These are phyloP conservation scores for Embiotoca jacksoni DNA, from an alignment of 2,113 vertebrate species.

Conservation along the genomic window DNA sequence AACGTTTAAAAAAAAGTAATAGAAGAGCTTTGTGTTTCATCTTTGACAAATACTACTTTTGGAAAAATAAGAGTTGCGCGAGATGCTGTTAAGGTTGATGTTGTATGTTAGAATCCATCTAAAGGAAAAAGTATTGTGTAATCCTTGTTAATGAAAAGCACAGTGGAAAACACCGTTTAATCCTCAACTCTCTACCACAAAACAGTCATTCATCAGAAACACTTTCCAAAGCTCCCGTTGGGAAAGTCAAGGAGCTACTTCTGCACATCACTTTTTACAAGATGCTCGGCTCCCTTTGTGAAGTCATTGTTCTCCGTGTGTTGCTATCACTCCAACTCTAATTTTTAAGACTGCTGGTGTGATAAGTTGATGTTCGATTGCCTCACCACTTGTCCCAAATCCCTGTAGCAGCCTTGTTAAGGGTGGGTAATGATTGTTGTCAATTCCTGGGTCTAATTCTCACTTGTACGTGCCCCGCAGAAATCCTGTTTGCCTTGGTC, in stretches of 20 bases:
- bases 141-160: neutral
- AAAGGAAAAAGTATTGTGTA: neutral
- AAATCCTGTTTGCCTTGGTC: constrained; percentile 32
- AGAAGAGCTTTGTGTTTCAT: constrained; percentile 34
- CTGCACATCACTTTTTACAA: constrained; percentile 22
- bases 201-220: constrained; percentile 25
- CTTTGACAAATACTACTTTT: neutral
- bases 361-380: constrained; percentile 55
- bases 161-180: neutral
- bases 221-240: neutral
- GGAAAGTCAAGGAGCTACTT: constrained; percentile 8
- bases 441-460: constrained; percentile 51
- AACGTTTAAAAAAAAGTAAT: neutral
- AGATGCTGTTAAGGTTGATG: neutral
- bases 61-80: neutral
- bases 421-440: constrained; percentile 48
- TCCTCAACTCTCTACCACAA: neutral
- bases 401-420: constrained; percentile 22
- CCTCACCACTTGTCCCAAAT: constrained; percentile 42
- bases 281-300: constrained; percentile 29
- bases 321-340: constrained; percentile 13
- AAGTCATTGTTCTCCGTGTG: constrained; percentile 13
- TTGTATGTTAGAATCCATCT: neutral
- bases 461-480: constrained; percentile 33
- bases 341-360: constrained; percentile 37